Evolutionary conservation across 2,113 vertebrate species (phyloP), one percentile per base, ranked within the genome.

Genomic region (Cyanoderma ruficeps): DNA sequence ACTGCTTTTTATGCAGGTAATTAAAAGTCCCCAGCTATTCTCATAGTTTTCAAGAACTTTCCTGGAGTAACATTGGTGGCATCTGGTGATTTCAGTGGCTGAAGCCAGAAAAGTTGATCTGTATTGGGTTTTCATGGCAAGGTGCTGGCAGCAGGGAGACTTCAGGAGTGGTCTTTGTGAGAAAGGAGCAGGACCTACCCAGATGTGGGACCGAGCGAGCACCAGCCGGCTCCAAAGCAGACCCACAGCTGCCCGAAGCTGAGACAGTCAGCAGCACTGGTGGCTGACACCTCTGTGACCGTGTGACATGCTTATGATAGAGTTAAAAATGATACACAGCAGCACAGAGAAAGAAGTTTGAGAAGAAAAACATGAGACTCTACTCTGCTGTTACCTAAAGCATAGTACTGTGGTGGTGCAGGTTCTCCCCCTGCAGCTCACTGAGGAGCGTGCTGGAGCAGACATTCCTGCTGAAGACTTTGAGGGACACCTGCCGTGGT

Each of bases 401-500:
- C 7, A 35, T 0, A 42, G 21, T 25, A 18, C 13, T 41, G 49
- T 31, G 31, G 35, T 31, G 31, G 31, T 44, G 22, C 50, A 44
- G 27, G 22, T 15, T 49, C 17, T 49, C 10, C 7, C 31, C 28
- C 15, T 85, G 46, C 56, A 71, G 33, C 21, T 55, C 1, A 0
- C 23, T 31, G 23, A 60, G 13, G 24, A 25, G 10, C 27, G 12
- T 4, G 1, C 13, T 7, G 4, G 59, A 85, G 53, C 46, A 60
- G 35, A 33, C 41, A 33, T 3, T 35, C 15, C 3, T 0, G 1
- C 6, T 6, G 4, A 35, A 76, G 52, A 17, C 25, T 21, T 6
- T n/a, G 44, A 17, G 17, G 7, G 7, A 57, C 22, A 12, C 30
- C 15, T 57, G 22, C 2, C 10, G 11, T 50, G 7, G 20, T 68